These are phyloP conservation scores for Homarus americanus DNA, from an alignment of 1,140 invertebrate genomes.

Conservation along the genomic window DNA sequence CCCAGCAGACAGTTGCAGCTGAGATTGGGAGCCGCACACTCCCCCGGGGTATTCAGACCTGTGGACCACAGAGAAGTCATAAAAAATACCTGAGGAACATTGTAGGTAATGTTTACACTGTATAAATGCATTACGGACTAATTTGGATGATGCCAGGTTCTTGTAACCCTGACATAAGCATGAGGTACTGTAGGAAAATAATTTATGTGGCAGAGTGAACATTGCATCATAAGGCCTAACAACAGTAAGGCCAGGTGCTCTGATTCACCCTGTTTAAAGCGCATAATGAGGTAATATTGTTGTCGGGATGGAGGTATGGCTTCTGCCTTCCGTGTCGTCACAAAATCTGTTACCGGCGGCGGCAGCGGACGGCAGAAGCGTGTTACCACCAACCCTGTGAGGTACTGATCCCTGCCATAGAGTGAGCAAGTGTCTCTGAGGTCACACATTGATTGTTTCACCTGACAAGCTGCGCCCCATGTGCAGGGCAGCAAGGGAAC, in stretches of 20 bases:
- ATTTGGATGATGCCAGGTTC: conserved; percentile 71
- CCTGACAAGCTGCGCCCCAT: conserved; percentile 72
- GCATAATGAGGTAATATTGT: conserved; percentile 74
- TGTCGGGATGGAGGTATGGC: conserved; percentile 34
- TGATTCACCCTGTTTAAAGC: conserved; percentile 69
- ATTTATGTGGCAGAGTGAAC: conserved; percentile 70
- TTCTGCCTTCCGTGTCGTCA: conserved; percentile 45
- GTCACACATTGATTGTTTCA: conserved; percentile 73
- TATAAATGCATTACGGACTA: conserved; percentile 74
- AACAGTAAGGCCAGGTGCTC: conserved; percentile 45
- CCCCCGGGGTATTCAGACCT: conserved; percentile 70
- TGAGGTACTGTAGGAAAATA: conserved; percentile 73
- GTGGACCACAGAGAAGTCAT: conserved; percentile 74
- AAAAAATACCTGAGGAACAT: conserved; percentile 75
- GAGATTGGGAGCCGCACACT: conserved; percentile 64
- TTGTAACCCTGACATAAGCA: conserved; percentile 69
- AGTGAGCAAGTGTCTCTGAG: conserved; percentile 71
- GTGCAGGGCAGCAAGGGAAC: conserved; percentile 72
- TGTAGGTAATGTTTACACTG: conserved; percentile 70
- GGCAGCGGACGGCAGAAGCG: conserved; percentile 42
- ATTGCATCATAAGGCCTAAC: conserved; percentile 58
- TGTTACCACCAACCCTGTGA: conserved; percentile 57
- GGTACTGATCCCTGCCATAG: conserved; percentile 73
- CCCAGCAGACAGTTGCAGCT: conserved; percentile 66
- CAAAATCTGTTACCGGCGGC: conserved; percentile 38